phyloP scores from a whole-genome alignment of 2,797 vertebrate species.

The Anguilla marmorata region DNA sequence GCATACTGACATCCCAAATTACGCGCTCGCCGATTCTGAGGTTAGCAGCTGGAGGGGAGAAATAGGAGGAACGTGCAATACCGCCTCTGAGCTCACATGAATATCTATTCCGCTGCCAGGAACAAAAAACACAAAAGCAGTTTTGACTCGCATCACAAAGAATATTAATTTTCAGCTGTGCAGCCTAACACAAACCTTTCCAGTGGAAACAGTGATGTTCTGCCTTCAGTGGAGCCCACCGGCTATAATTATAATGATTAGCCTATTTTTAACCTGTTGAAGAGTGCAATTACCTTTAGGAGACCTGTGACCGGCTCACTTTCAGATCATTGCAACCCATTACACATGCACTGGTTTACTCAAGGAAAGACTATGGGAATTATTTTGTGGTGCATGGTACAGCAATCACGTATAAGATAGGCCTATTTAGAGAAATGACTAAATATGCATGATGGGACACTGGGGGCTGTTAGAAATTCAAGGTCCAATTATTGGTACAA shows the following conservation, averaged over 20 bases:
- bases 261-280: conserved; percentile 25
- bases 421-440: not conserved
- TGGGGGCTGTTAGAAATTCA: not conserved
- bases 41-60: not conserved
- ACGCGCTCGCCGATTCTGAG: not conserved
- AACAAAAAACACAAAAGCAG: not conserved
- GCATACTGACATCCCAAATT: not conserved
- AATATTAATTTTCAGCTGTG: not conserved
- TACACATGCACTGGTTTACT: not conserved
- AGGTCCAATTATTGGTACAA: not conserved
- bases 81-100: not conserved
- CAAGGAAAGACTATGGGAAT: not conserved
- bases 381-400: not conserved
- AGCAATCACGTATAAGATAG: not conserved
- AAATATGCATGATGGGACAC: not conserved
- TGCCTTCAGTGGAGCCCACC: not conserved
- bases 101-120: not conserved
- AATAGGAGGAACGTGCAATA: not conserved
- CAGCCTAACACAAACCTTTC: not conserved
- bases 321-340: conserved; percentile 11
- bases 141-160: not conserved
- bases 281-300: conserved; percentile 30
- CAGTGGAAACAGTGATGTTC: not conserved
- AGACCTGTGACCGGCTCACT: conserved; percentile 29
- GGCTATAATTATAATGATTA: conserved; percentile 34